Conservation (phyloP, 2,888 invertebrate species). For the Noctua fimbriata region DNA sequence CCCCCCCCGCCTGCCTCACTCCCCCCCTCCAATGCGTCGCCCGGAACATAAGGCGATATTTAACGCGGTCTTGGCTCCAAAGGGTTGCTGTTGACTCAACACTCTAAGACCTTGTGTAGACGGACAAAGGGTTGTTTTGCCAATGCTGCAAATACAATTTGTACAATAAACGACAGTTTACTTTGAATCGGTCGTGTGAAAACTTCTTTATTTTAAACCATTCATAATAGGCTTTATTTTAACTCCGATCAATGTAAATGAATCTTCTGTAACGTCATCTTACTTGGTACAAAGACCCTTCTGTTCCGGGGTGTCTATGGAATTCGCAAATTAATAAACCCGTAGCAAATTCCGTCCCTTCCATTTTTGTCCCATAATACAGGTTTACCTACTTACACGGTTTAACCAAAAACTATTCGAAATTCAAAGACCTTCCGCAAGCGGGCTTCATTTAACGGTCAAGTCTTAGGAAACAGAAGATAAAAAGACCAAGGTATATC, state of each 20-base stretch:
- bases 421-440: background rate
- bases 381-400: background rate
- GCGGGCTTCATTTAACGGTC: too few species aligned
- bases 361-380: background rate
- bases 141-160: constrained; percentile 12
- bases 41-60: constrained; percentile 65
- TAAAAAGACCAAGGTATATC: too few species aligned
- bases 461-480: background rate
- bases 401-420: background rate
- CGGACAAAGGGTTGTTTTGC: constrained; percentile 16
- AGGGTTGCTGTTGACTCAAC: constrained; percentile 51
- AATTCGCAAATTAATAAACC: background rate
- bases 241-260: background rate
- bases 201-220: background rate
- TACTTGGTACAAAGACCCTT: background rate
- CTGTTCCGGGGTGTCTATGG: background rate
- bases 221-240: background rate
- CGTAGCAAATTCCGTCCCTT: constrained; percentile 10
- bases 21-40: background rate
- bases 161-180: background rate
- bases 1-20: background rate
- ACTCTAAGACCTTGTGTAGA: constrained; percentile 6
- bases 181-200: background rate
- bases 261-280: background rate
- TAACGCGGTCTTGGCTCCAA: constrained; percentile 59